phyloP scores from a whole-genome alignment of 2,113 vertebrate species.

The Physeter macrocephalus region DNA sequence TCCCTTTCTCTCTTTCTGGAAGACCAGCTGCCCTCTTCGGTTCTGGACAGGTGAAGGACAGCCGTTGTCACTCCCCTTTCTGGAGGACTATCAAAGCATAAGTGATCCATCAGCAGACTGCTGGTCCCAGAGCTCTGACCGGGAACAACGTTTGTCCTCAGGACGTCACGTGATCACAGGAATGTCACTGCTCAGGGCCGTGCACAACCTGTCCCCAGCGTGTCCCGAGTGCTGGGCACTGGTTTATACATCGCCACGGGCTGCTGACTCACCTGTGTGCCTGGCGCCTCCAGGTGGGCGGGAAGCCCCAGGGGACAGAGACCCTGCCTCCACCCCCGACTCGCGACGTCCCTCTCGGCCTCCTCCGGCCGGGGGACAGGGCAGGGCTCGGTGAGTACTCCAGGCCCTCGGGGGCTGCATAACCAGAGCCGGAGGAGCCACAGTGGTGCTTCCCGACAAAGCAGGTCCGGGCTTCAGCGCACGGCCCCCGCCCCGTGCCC shows the following conservation, averaged over 20 bases:
- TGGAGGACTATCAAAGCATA: accelerated
- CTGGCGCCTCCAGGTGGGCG: background rate
- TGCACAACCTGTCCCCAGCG: accelerated
- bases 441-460: accelerated
- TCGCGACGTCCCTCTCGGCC: background rate
- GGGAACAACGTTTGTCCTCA: background rate
- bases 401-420: background rate
- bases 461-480: accelerated
- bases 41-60: background rate
- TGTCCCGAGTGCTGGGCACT: accelerated
- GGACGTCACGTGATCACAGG: accelerated
- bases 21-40: background rate
- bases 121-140: background rate
- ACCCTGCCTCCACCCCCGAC: accelerated
- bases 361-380: background rate
- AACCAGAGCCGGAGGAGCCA: accelerated
- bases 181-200: background rate
- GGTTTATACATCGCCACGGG: accelerated
- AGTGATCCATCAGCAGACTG: background rate
- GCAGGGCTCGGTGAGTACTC: background rate
- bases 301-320: too few species aligned
- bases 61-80: accelerated
- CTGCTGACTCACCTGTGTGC: too few species aligned
- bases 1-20: too few species aligned
- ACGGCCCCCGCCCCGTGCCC: accelerated